These are phyloP conservation scores for Pteria penguin DNA, from an alignment of 2,888 invertebrate genomes.

Conservation along the genomic window DNA sequence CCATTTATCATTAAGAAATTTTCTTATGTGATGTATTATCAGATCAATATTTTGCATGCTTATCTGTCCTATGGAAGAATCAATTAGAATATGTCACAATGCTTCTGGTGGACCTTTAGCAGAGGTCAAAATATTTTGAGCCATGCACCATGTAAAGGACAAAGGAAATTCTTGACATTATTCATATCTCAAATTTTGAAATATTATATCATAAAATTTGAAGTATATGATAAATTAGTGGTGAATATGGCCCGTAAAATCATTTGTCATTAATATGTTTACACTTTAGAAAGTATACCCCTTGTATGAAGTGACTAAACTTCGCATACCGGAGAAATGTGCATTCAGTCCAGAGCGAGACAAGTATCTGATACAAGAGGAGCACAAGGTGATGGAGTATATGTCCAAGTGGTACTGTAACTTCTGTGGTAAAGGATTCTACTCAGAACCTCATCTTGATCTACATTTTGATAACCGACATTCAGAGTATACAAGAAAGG, in stretches of 20 bases:
- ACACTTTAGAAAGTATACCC: slow-evolving; percentile 61
- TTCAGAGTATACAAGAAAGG: slow-evolving; percentile 61
- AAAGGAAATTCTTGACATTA: not conserved
- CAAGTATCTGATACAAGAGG: slow-evolving; percentile 68
- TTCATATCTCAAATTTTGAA: not conserved
- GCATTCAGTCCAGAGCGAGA: slow-evolving; percentile 65
- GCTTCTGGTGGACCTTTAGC: too few species aligned
- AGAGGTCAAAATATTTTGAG: too few species aligned
- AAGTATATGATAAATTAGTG: not conserved
- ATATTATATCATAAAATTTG: not conserved
- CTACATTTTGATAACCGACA: slow-evolving; percentile 74
- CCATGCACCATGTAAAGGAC: not conserved
- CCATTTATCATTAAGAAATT: too few species aligned
- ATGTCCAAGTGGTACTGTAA: slow-evolving; percentile 73
- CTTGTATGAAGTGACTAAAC: slow-evolving; percentile 44
- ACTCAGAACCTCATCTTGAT: slow-evolving; percentile 73
- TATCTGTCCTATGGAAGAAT: too few species aligned
- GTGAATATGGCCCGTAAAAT: not conserved
- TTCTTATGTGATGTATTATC: too few species aligned
- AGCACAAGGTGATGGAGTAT: slow-evolving; percentile 68
- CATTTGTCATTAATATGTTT: slow-evolving; percentile 7
- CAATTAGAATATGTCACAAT: too few species aligned
- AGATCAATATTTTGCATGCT: too few species aligned
- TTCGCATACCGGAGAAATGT: slow-evolving; percentile 61
- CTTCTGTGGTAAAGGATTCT: slow-evolving; percentile 76